These are phyloP conservation scores for Protobothrops mucrosquamatus DNA, from an alignment of 2,113 vertebrate species.

Conservation along the genomic window DNA sequence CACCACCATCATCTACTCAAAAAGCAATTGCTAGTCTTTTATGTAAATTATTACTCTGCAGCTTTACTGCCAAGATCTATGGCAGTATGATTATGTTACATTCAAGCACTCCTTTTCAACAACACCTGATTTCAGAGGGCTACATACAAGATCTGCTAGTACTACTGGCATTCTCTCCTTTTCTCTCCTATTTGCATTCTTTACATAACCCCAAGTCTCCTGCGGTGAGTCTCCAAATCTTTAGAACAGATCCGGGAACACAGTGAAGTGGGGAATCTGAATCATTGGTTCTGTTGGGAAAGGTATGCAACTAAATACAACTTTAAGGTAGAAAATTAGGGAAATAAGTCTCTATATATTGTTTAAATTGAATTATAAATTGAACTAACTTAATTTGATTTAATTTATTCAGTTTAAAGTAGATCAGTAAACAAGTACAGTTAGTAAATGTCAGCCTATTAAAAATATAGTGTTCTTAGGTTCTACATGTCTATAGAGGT, in stretches of 20 bases:
- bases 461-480: neutral
- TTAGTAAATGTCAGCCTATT: neutral
- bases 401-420: neutral
- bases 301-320: neutral
- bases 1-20: neutral
- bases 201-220: neutral
- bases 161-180: neutral
- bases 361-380: neutral
- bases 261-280: neutral
- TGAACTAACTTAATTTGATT: neutral
- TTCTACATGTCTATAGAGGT: neutral
- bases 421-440: neutral
- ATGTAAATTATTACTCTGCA: neutral
- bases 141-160: neutral
- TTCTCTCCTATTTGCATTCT: neutral
- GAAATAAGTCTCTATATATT: neutral
- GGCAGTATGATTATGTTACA: neutral
- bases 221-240: neutral
- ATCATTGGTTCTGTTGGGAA: neutral
- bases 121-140: neutral
- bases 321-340: neutral
- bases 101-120: neutral
- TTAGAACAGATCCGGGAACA: neutral
- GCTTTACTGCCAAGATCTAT: neutral
- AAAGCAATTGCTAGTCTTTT: neutral